phyloP scores from a whole-genome alignment of 2,888 invertebrate genomes.

The Drosophila trichaetosa region DNA sequence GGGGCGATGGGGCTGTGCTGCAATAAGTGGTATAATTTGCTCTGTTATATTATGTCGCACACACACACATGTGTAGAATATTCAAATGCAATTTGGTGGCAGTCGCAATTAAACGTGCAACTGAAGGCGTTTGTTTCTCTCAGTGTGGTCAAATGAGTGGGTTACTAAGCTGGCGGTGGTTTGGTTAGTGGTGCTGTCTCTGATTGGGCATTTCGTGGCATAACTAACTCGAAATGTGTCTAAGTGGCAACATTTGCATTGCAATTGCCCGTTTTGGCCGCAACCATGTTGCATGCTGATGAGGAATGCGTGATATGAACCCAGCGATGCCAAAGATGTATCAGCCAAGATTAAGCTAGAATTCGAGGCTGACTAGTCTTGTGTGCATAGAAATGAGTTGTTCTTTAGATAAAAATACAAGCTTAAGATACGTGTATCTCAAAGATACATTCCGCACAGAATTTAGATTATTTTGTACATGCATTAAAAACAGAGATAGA shows the following conservation, averaged over 20 bases:
- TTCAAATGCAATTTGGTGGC: constrained; percentile 56
- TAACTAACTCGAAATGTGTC: constrained; percentile 80
- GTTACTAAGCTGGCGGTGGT: constrained; percentile 21
- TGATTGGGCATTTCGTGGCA: constrained; percentile 77
- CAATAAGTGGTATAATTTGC: constrained; percentile 79
- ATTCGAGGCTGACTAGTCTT: constrained; percentile 6
- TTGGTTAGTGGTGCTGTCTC: constrained; percentile 38
- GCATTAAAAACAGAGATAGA: neutral
- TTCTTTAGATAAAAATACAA: neutral
- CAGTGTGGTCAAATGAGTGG: constrained; percentile 44
- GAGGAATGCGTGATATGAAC: constrained; percentile 67
- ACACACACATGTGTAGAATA: constrained; percentile 41
- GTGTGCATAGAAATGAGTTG: constrained; percentile 12
- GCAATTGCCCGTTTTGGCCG: constrained; percentile 62
- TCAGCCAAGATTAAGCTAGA: constrained; percentile 9
- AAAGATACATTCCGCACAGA: neutral
- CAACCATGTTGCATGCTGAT: constrained; percentile 55
- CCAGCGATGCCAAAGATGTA: constrained; percentile 45
- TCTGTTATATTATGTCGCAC: constrained; percentile 73
- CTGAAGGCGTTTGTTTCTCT: constrained; percentile 43
- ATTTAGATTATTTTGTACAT: neutral
- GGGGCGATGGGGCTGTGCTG: constrained; percentile 17
- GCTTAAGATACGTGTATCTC: neutral
- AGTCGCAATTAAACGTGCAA: constrained; percentile 71
- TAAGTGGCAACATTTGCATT: constrained; percentile 73